Evolutionary conservation across 1,140 invertebrate genomes (phyloP).

Genomic region (Dendroctonus valens): DNA sequence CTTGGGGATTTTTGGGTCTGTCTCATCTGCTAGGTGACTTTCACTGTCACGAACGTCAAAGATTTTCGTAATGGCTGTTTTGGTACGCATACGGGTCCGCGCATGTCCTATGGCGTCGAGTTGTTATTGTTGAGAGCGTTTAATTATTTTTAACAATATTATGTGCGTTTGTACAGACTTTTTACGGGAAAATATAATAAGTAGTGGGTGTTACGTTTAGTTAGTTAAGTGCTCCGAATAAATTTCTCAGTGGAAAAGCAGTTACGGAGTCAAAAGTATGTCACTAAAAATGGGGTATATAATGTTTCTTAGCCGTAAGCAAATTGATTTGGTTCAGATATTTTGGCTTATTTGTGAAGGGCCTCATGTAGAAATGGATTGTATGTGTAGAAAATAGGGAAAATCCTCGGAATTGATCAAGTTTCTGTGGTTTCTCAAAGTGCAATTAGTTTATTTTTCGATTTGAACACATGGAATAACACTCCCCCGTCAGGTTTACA

Average conservation of each 20-base stretch:
- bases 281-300: slow-evolving; percentile 53
- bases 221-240: slow-evolving; percentile 33
- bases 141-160: slow-evolving; percentile 51
- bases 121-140: slow-evolving; percentile 54
- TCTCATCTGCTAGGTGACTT: slow-evolving; percentile 8
- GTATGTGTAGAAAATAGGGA: slow-evolving; percentile 10
- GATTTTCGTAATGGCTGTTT: slow-evolving; percentile 35
- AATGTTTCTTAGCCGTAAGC: slow-evolving; percentile 49
- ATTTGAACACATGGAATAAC: slow-evolving; percentile 51
- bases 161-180: slow-evolving; percentile 49
- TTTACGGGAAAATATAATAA: slow-evolving; percentile 39
- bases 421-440: slow-evolving; percentile 7
- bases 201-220: slow-evolving; percentile 40
- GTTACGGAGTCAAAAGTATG: slow-evolving; percentile 50
- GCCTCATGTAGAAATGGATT: slow-evolving; percentile 6
- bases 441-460: slow-evolving; percentile 35
- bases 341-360: slow-evolving; percentile 14
- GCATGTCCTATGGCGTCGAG: slow-evolving; percentile 51
- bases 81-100: slow-evolving; percentile 40
- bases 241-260: slow-evolving; percentile 32
- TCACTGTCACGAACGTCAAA: slow-evolving; percentile 35
- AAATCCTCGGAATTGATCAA: slow-evolving; percentile 5
- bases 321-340: slow-evolving; percentile 47
- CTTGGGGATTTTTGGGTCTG: slow-evolving; percentile 7
- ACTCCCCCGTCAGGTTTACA: slow-evolving; percentile 51